Evolutionary conservation across 2,888 invertebrate genomes (phyloP).

Genomic region (Trachelus stipa): DNA sequence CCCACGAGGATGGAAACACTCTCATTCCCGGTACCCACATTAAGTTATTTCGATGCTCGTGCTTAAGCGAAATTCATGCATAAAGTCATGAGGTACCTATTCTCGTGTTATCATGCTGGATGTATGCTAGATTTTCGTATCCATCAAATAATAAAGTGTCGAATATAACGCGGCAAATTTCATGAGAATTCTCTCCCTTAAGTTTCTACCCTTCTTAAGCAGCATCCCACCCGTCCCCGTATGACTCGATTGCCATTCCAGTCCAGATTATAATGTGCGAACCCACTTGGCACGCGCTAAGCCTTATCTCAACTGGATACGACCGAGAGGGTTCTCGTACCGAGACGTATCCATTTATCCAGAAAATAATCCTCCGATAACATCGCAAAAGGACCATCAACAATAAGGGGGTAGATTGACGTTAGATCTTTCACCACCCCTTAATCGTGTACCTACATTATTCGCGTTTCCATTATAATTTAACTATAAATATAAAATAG

Average conservation of each 20-base stretch:
- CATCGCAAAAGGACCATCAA: conserved; percentile 38
- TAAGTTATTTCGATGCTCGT: not conserved
- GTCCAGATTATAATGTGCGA: conserved; percentile 40
- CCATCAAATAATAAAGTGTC: not conserved
- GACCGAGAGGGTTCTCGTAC: conserved; percentile 5
- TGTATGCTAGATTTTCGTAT: not conserved
- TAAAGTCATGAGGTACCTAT: not conserved
- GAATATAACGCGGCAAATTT: not conserved
- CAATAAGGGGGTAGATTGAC: conserved; percentile 30
- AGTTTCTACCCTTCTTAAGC: not conserved
- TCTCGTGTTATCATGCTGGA: not conserved
- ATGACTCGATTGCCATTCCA: not conserved
- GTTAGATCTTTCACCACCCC: conserved; percentile 6
- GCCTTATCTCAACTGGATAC: conserved; percentile 45
- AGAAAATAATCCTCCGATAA: conserved; percentile 63
- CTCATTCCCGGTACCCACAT: not conserved
- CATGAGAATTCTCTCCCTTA: not conserved
- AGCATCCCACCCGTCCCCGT: not conserved
- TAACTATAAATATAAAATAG: not conserved
- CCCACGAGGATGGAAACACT: not conserved
- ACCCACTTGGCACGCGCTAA: conserved; percentile 40
- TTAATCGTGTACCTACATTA: not conserved
- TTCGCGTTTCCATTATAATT: not conserved
- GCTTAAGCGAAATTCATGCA: not conserved
- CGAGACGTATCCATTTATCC: conserved; percentile 56